A percentile compares a stretch with the other conserved stretches of the same genome.
These are phyloP conservation scores for Nettapus auritus DNA, from an alignment of 2,113 vertebrate species.

Conservation along the genomic window DNA sequence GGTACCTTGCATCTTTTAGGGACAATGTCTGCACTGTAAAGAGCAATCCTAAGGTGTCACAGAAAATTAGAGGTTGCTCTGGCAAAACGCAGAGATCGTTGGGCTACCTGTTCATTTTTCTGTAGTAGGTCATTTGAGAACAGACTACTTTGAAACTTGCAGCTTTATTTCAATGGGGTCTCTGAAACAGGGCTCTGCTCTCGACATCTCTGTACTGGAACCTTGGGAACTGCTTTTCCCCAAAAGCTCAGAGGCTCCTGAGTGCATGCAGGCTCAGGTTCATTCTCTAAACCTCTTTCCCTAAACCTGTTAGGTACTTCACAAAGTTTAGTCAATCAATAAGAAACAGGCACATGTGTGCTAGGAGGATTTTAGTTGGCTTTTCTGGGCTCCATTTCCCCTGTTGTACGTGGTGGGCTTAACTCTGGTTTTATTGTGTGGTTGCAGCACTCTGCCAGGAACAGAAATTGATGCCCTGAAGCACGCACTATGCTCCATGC, in stretches of 20 bases:
- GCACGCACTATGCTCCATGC: fast-evolving
- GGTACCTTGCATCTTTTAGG: neutral
- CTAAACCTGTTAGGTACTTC: neutral
- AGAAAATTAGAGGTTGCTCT: neutral
- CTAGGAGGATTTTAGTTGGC: neutral
- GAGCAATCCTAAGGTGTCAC: neutral
- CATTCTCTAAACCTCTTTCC: neutral
- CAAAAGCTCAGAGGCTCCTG: neutral
- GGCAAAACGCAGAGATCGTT: neutral
- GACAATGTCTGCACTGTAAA: neutral
- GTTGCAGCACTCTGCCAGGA: neutral
- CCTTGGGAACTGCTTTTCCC: neutral
- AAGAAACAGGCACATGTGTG: neutral
- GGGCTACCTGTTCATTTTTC: neutral
- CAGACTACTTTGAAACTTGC: neutral
- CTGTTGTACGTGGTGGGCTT: neutral
- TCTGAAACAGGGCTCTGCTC: neutral
- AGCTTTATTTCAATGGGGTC: neutral
- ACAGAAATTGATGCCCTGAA: fast-evolving
- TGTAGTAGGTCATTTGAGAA: neutral
- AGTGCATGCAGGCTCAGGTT: neutral
- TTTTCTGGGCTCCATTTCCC: neutral
- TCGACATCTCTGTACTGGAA: neutral
- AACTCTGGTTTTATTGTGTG: neutral
- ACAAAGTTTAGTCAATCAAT: neutral